Evolutionary conservation across 1,140 invertebrate genomes (phyloP).

Genomic region (Dreissena polymorpha): DNA sequence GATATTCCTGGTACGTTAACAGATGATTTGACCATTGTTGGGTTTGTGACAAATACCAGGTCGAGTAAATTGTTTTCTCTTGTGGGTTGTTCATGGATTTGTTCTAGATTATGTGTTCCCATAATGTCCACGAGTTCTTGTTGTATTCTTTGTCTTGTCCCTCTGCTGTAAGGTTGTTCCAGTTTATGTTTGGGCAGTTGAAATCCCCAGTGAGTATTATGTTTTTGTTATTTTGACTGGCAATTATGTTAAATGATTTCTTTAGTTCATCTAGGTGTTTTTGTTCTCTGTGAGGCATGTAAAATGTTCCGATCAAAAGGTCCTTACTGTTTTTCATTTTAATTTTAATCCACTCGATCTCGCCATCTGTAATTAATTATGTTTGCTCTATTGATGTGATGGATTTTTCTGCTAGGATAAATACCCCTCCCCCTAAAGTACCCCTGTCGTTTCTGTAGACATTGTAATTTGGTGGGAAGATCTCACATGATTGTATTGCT

Average conservation of each 20-base stretch:
- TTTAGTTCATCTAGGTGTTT: not conserved
- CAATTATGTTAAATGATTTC: not conserved
- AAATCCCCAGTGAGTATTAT: slow-evolving; percentile 24
- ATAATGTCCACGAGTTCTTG: slow-evolving; percentile 17
- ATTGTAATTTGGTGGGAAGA: slow-evolving; percentile 45
- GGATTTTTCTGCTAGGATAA: not conserved
- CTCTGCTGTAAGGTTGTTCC: slow-evolving; percentile 1
- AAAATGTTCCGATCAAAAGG: slow-evolving; percentile 5
- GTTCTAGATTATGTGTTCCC: not conserved
- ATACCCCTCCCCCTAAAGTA: slow-evolving; percentile 2
- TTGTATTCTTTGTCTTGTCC: slow-evolving; percentile 7
- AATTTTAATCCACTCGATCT: slow-evolving; percentile 17
- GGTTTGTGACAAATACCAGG: slow-evolving; percentile 38
- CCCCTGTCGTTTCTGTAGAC: slow-evolving; percentile 2
- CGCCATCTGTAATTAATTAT: slow-evolving; percentile 16
- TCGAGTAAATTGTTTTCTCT: slow-evolving; percentile 31
- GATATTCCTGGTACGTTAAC: slow-evolving; percentile 38
- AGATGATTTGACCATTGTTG: slow-evolving; percentile 15
- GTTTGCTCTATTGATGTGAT: not conserved
- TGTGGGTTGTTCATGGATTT: slow-evolving; percentile 30
- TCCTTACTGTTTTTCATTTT: not conserved
- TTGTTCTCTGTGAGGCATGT: slow-evolving; percentile 18
- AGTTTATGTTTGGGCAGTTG: slow-evolving; percentile 32
- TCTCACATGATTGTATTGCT: slow-evolving; percentile 27
- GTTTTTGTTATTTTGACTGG: slow-evolving; percentile 4